phyloP scores from a whole-genome alignment of 1,140 invertebrate species.

The Acromyrmex charruanus region DNA sequence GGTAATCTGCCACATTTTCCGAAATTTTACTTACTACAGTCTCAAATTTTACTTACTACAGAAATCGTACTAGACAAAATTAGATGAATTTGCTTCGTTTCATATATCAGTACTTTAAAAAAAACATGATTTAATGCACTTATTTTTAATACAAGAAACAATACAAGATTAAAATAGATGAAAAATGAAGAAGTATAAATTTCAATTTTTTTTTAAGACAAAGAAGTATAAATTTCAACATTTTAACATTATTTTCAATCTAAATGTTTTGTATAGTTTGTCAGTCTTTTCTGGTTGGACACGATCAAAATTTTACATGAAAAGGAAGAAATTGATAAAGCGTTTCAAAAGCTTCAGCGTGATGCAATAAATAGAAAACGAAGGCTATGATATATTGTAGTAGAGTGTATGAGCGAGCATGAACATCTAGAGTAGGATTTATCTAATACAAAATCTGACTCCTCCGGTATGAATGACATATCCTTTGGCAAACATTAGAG shows the following conservation, averaged over 20 bases:
- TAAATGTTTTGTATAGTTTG: not conserved
- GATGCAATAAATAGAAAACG: not conserved
- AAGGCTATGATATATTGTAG: not conserved
- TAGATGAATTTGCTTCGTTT: not conserved
- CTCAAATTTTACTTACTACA: not conserved
- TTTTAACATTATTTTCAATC: not conserved
- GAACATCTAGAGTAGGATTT: not conserved
- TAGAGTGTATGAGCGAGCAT: not conserved
- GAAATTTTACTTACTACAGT: not conserved
- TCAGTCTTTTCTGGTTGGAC: not conserved
- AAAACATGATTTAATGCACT: not conserved
- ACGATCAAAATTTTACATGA: not conserved
- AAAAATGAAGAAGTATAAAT: not conserved
- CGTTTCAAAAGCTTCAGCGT: not conserved
- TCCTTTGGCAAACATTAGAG: conserved; percentile 75
- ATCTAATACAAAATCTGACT: conserved; percentile 65
- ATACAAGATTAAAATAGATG: not conserved
- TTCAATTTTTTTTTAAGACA: not conserved
- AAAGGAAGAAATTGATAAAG: not conserved
- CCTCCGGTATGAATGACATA: conserved; percentile 46
- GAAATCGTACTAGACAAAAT: not conserved
- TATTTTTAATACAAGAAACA: not conserved
- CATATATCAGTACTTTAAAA: not conserved
- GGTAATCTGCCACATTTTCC: not conserved
- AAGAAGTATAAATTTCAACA: not conserved